Conservation (phyloP, 2,888 invertebrate species). For the Drosophila dives region DNA sequence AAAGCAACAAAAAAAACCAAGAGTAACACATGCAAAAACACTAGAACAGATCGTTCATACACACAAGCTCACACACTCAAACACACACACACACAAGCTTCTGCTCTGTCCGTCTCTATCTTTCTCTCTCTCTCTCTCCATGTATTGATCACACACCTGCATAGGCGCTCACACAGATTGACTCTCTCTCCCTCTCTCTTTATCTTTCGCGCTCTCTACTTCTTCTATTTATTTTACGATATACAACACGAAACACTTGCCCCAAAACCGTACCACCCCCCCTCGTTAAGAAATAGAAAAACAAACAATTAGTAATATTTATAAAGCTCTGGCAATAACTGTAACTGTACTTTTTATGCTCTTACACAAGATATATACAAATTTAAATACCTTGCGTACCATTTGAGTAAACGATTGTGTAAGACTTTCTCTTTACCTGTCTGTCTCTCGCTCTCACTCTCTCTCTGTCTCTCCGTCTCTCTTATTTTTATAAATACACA, state of each 20-base stretch:
- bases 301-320: slow-evolving; percentile 4
- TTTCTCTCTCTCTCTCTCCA: slow-evolving; percentile 1
- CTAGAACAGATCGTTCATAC: slow-evolving; percentile 29
- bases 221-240: slow-evolving; percentile 28
- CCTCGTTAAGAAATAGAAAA: slow-evolving; percentile 12
- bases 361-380: slow-evolving; percentile 23
- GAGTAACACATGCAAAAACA: slow-evolving; percentile 19
- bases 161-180: not conserved
- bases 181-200: slow-evolving; percentile 10
- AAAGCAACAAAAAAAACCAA: slow-evolving; percentile 9
- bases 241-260: slow-evolving; percentile 34
- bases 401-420: slow-evolving; percentile 55
- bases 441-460: slow-evolving; percentile 35
- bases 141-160: slow-evolving; percentile 8
- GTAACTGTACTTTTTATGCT: slow-evolving; percentile 46
- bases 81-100: slow-evolving; percentile 17
- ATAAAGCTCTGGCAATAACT: slow-evolving; percentile 52
- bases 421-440: slow-evolving; percentile 44
- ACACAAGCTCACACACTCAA: slow-evolving; percentile 10
- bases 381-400: slow-evolving; percentile 47
- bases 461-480: slow-evolving; percentile 18
- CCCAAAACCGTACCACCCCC: slow-evolving; percentile 31
- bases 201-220: slow-evolving; percentile 24
- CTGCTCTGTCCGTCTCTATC: not conserved
- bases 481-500: not conserved